phyloP scores from a whole-genome alignment of 2,888 invertebrate genomes.

The Limnephilus auricula region DNA sequence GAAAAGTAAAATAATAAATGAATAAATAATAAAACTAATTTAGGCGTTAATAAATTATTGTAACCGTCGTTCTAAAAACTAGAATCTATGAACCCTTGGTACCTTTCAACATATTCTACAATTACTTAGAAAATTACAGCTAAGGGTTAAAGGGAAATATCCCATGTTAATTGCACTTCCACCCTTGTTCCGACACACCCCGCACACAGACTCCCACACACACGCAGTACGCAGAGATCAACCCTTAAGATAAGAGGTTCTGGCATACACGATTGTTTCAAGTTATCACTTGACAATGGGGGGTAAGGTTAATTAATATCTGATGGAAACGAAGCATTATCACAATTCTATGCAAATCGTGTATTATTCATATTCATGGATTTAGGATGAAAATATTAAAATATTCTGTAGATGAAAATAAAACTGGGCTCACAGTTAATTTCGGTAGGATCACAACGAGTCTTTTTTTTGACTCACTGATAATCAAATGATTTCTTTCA shows the following conservation, averaged over 20 bases:
- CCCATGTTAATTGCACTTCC: conserved; percentile 35
- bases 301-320: conserved; percentile 2
- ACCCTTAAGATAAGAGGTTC: conserved; percentile 19
- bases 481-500: too few relatives aligned
- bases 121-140: conserved; percentile 2
- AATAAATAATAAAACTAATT: not conserved
- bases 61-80: not conserved
- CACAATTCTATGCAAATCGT: not conserved
- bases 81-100: not conserved
- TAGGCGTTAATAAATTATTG: not conserved
- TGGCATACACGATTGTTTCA: conserved; percentile 26
- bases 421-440: too few relatives aligned
- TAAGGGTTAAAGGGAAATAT: not conserved
- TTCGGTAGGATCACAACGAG: too few relatives aligned
- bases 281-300: conserved; percentile 32
- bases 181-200: not conserved
- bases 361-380: not conserved
- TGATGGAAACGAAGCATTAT: not conserved
- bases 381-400: not conserved
- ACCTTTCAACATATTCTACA: not conserved
- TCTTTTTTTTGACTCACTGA: too few relatives aligned
- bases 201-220: not conserved
- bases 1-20: too few relatives aligned
- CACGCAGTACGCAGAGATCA: not conserved
- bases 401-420: not conserved